phyloP scores from a whole-genome alignment of 2,113 vertebrate genomes.

The Nansenia antarctica region DNA sequence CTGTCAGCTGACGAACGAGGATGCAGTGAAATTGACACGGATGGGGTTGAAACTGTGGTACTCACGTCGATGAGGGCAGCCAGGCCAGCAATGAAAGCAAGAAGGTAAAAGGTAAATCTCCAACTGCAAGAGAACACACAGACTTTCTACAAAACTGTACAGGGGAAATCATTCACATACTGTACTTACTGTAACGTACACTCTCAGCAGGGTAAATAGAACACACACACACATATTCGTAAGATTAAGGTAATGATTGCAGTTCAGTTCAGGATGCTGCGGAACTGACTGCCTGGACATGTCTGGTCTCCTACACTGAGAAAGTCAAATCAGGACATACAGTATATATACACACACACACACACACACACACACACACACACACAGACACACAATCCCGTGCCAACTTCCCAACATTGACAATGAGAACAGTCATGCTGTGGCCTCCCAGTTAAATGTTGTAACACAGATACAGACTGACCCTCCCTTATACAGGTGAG shows the following conservation, averaged over 20 bases:
- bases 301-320: not conserved
- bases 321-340: not conserved
- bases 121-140: conserved; percentile 87
- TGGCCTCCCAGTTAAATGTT: conserved; percentile 12
- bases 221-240: not conserved
- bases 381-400: not conserved
- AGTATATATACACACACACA: not conserved
- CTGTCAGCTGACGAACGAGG: not conserved
- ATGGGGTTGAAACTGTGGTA: conserved; percentile 43
- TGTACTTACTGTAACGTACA: too few species aligned
- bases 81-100: conserved; percentile 93
- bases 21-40: not conserved
- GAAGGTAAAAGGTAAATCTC: conserved; percentile 96
- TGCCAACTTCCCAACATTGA: not conserved
- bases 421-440: conserved; percentile 22
- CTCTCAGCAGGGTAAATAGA: too few species aligned
- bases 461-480: conserved; percentile 15
- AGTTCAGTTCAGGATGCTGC: conserved; percentile 1
- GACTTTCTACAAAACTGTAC: conserved; percentile 8
- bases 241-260: conserved; percentile 38
- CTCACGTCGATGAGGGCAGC: conserved; percentile 90
- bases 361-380: conserved; percentile 6
- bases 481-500: conserved; percentile 19
- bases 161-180: too few species aligned
- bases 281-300: not conserved